Percentiles rank a stretch among this genome's conserved stretches.
Conservation (phyloP, 2,888 invertebrate species). For the Aphidoletes aphidimyza region DNA sequence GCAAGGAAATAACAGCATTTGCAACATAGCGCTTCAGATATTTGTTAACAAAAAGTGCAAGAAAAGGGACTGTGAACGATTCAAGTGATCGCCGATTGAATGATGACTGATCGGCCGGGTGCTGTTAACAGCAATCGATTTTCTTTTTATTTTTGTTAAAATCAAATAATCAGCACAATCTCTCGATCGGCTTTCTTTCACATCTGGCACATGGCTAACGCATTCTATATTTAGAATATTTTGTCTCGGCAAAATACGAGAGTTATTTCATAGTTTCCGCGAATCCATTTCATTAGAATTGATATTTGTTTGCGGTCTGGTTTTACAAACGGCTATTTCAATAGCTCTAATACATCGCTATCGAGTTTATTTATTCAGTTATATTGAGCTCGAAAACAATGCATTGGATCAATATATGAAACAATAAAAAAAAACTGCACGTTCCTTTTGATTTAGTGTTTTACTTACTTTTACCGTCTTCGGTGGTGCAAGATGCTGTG, state of each 20-base stretch:
- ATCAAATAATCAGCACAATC: no score
- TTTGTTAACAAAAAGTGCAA: neutral
- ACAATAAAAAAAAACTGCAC: neutral
- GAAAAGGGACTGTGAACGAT: neutral
- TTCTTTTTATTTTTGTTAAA: neutral
- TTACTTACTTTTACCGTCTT: constrained; percentile 44
- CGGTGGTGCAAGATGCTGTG: neutral
- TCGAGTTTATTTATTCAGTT: neutral
- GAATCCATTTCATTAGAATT: neutral
- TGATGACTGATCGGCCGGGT: neutral
- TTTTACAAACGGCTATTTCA: neutral
- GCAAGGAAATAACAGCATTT: neutral
- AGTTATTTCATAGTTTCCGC: neutral
- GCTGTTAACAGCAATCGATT: neutral
- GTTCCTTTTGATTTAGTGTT: no score
- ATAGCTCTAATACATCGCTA: neutral
- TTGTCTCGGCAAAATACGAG: neutral
- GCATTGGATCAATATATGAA: neutral
- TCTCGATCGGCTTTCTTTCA: neutral
- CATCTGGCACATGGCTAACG: neutral
- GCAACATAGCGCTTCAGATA: neutral
- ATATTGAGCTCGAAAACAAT: neutral
- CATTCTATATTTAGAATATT: neutral
- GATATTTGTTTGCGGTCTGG: neutral
- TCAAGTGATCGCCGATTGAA: neutral